Evolutionary conservation across 2,888 invertebrate species (phyloP), one percentile per base, ranked within the genome.

Genomic region (Tethea ocularis): DNA sequence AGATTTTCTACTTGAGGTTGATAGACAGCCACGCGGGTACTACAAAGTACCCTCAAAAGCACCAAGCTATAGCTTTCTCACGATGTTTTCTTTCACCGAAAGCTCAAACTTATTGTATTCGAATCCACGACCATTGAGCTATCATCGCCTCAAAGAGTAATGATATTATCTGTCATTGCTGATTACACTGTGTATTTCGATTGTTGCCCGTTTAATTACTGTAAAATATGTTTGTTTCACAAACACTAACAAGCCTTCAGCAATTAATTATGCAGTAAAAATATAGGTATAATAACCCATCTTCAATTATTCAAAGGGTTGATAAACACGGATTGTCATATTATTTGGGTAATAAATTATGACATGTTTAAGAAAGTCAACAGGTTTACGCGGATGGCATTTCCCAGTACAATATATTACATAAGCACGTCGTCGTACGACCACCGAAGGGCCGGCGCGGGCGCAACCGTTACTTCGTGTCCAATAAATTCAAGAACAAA

Each of bases 401-500:
- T 84, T 84, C 75, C 77, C 75, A 59, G 70, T 71, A 72, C 78
- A 80, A 84, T 87, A 85, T 82, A 83, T 86, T 82, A 85, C 69
- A 68, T 75, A 74, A 67, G 75, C 68, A 74, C 72, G 63, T 69
- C 72, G 63, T 69, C 62, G 71, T 64, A 71, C 77, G 80, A 78
- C 81, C 82, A 82, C 80, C 78, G 77, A 71, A 80, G 75, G 78
- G 71, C 72, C 78, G 64, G 67, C 70, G 72, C 69, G 72, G 74
- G 75, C 74, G 80, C 82, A 78, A 85, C 89, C 87, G 88, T 89
- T 89, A 89, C 81, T 87, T 88, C 89, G 89, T 89, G 88, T 85
- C 84, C 86, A 88, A 91, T 91, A 91, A 90, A 91, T 88, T 84
- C 80, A 83, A 83, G 83, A 86, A 87, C 85, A 88, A 91, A 86